These are phyloP conservation scores for Microtus montanus DNA, from an alignment of 2,113 vertebrate species.

Conservation along the genomic window DNA sequence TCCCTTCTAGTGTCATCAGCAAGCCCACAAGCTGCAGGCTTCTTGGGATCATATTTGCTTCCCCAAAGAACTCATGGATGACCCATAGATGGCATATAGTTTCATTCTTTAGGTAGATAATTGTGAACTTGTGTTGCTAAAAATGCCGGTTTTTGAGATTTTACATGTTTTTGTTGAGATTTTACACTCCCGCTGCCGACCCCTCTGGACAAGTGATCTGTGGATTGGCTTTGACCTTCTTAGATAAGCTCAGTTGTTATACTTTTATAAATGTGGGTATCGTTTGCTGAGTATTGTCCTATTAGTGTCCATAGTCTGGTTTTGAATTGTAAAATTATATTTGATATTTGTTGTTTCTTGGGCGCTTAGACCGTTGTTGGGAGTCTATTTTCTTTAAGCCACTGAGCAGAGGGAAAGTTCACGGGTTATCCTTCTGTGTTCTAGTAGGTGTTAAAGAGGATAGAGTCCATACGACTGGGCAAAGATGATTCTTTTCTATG, in stretches of 20 bases:
- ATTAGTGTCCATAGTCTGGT: neutral
- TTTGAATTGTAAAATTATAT: conserved; percentile 39
- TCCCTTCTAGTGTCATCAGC: neutral
- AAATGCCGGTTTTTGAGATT: conserved; percentile 33
- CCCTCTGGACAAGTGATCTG: neutral
- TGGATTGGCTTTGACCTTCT: neutral
- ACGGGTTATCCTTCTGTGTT: neutral
- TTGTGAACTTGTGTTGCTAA: neutral
- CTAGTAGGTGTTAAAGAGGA: neutral
- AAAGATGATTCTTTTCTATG: neutral
- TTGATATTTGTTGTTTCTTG: conserved; percentile 14
- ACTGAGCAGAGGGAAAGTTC: neutral
- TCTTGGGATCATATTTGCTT: neutral
- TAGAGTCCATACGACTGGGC: too few relatives aligned
- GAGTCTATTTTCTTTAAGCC: neutral
- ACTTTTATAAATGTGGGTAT: neutral
- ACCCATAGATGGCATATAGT: neutral
- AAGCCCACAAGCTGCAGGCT: neutral
- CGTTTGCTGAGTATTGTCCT: neutral
- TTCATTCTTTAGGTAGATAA: neutral
- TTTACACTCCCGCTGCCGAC: neutral
- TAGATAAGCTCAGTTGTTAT: neutral
- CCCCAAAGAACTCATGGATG: neutral
- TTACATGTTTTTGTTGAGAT: conserved; percentile 48
- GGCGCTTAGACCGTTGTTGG: neutral